A percentile compares a stretch with the other conserved stretches of the same genome.
phyloP scores from a whole-genome alignment of 2,888 invertebrate species.

The Tridacna gigas region DNA sequence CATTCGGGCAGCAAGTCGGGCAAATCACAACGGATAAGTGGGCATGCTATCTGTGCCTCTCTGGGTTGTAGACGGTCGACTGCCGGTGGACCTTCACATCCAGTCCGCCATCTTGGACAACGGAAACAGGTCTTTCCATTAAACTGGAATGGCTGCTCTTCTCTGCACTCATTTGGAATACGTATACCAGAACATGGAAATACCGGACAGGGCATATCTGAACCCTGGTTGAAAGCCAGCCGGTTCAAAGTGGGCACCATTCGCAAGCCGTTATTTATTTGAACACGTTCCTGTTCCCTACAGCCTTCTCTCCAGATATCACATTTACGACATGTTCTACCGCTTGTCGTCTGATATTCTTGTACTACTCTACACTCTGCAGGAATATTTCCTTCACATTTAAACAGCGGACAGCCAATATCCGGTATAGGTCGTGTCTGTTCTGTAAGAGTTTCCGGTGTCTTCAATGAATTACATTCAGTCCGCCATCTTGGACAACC shows the following conservation, averaged over 20 bases:
- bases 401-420: constrained; percentile 27
- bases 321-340: constrained; percentile 38
- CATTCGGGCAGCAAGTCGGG: constrained; percentile 21
- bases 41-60: constrained; percentile 42
- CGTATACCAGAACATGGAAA: constrained; percentile 35
- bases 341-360: constrained; percentile 18
- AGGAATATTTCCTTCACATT: constrained; percentile 43
- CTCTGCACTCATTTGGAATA: constrained; percentile 50
- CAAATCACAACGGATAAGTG: constrained; percentile 32
- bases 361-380: constrained; percentile 39
- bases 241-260: not conserved
- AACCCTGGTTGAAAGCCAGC: not conserved
- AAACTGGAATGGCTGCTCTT: constrained; percentile 45
- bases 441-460: not conserved
- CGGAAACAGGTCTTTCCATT: constrained; percentile 52
- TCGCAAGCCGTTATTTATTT: not conserved
- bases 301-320: constrained; percentile 42
- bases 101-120: constrained; percentile 55
- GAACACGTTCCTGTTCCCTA: constrained; percentile 20
- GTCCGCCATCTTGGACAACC: constrained; percentile 28
- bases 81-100: constrained; percentile 28
- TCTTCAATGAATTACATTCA: constrained; percentile 12
- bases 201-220: constrained; percentile 41
- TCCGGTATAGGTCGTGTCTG: not conserved
- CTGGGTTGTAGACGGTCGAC: not conserved